Percentiles rank a stretch among this genome's conserved stretches.
phyloP scores from a whole-genome alignment of 2,797 vertebrate species.

The Microhierax caerulescens region DNA sequence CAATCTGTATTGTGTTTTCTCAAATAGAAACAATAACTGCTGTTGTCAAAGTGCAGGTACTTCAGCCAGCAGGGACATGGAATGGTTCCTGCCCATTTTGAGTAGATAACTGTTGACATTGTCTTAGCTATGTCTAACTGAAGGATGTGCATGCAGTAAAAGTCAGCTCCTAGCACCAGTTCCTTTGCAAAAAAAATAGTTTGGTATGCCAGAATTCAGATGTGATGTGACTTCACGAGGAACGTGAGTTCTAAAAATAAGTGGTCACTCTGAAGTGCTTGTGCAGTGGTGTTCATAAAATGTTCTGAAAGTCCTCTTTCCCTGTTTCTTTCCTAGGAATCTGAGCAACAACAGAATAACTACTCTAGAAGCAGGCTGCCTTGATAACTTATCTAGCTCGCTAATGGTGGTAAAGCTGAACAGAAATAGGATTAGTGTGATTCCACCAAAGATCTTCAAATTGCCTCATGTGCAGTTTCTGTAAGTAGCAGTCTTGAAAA shows the following conservation, averaged over 20 bases:
- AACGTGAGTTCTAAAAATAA: not conserved
- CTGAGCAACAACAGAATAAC: slow-evolving; percentile 96
- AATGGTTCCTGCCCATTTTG: not conserved
- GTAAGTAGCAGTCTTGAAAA: slow-evolving; percentile 81
- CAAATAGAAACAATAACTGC: not conserved
- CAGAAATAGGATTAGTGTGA: slow-evolving; percentile 87
- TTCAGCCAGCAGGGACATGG: not conserved
- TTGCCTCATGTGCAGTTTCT: slow-evolving; percentile 91
- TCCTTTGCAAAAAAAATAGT: not conserved
- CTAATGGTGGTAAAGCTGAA: slow-evolving; percentile 93
- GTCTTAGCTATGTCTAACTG: not conserved
- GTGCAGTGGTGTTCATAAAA: not conserved
- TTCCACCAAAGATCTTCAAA: slow-evolving; percentile 92
- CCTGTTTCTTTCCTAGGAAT: slow-evolving; percentile 79
- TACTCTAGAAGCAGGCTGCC: slow-evolving; percentile 89
- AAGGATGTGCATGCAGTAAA: not conserved
- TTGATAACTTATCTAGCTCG: slow-evolving; percentile 93
- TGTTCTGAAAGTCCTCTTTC: not conserved
- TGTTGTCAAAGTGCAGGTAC: not conserved
- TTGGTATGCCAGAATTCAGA: not conserved
- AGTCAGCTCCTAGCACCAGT: not conserved
- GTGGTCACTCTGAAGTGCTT: not conserved
- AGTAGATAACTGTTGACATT: not conserved
- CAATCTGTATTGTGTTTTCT: not conserved
- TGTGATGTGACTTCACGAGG: not conserved